Conservation (phyloP, 1,140 invertebrate genomes). For the Brachionus paranguensis region DNA sequence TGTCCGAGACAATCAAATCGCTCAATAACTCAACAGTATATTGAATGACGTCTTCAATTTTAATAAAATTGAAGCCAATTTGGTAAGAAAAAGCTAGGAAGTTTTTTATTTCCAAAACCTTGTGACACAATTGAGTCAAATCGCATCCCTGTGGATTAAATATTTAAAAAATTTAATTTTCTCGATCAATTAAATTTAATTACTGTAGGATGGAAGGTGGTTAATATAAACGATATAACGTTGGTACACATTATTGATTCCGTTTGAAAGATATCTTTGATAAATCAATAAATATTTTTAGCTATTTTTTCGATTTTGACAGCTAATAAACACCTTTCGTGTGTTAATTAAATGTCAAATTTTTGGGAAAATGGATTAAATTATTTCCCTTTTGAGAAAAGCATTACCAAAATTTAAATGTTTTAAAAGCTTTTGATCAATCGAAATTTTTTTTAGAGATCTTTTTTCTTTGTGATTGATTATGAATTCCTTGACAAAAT, state of each 20-base stretch:
- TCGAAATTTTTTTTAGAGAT: not conserved
- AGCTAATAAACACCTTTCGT: not conserved
- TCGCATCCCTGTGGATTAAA: not conserved
- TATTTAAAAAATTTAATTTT: not conserved
- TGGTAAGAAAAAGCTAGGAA: not conserved
- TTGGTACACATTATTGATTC: conserved; percentile 15
- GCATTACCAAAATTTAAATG: conserved; percentile 10
- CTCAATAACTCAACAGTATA: not conserved
- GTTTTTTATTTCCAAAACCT: conserved; percentile 2
- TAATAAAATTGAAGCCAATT: conserved; percentile 5
- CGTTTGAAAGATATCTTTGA: not conserved
- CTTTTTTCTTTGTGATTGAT: not conserved
- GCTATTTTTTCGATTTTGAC: not conserved
- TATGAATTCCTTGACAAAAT: not conserved
- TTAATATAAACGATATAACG: not conserved
- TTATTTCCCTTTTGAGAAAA: not conserved
- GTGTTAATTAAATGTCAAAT: not conserved
- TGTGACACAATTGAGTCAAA: not conserved
- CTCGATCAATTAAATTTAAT: not conserved
- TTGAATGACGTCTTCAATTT: not conserved
- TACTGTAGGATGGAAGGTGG: not conserved
- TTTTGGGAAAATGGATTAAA: not conserved
- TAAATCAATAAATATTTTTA: not conserved
- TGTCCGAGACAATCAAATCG: not conserved
- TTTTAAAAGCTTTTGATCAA: not conserved